phyloP scores from a whole-genome alignment of 2,113 vertebrate genomes.

The Ictalurus furcatus region DNA sequence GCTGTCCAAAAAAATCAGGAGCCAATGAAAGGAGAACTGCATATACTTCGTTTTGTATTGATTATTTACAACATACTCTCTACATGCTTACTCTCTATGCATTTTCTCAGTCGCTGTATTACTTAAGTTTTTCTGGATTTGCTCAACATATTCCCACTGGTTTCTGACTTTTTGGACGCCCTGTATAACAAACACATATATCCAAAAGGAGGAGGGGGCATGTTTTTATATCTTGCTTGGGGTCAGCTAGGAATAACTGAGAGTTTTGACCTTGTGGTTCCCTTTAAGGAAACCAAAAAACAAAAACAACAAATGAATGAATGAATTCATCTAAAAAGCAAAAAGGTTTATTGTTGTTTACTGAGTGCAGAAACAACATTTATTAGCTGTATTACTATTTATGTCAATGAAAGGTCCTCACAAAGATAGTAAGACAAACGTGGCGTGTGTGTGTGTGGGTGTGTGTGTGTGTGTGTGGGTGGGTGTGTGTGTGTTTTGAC shows the following conservation, averaged over 20 bases:
- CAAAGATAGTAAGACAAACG: too few species aligned
- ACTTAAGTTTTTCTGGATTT: neutral
- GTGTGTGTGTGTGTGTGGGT: slow-evolving; percentile 7
- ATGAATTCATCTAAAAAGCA: too few species aligned
- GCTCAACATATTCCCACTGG: neutral
- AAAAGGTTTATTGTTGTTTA: too few species aligned
- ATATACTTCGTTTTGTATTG: neutral
- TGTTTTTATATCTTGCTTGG: neutral
- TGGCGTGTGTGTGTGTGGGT: neutral
- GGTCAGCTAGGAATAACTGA: neutral
- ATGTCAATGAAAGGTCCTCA: too few species aligned
- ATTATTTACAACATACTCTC: neutral
- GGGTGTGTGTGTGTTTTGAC: neutral
- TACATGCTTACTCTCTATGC: neutral
- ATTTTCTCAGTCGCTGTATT: neutral
- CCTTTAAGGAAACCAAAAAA: too few species aligned
- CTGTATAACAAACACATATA: too few species aligned
- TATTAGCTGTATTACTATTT: too few species aligned
- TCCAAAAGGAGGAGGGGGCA: neutral
- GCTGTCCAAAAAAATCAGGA: neutral
- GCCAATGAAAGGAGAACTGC: neutral
- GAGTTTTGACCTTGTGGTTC: neutral
- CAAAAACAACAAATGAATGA: too few species aligned
- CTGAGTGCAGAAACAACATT: too few species aligned
- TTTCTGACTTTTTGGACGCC: neutral